Base-by-base conservation (phyloP, 2,113 vertebrate genomes). In the Gambusia affinis region DNA sequence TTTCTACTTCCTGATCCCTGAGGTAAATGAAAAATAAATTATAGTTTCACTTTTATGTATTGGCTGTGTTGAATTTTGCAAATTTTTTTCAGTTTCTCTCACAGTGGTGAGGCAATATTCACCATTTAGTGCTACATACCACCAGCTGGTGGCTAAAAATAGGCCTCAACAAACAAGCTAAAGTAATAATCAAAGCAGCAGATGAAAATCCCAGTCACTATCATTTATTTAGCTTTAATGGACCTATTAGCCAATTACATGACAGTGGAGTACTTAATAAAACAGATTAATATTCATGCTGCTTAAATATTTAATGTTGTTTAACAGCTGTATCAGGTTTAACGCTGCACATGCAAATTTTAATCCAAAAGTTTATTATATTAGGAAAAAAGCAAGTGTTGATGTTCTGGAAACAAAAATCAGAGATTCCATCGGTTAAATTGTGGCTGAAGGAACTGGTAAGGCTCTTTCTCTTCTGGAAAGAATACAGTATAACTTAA, bases 111-210 rank as follows among this genome's bases (percentile, higher is more conserved):
- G 67, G 82, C 4, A 64, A 75, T 70, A 72, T 15, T n/a, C n/a
- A n/a, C n/a, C n/a, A n/a, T n/a, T n/a, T n/a, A n/a, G n/a, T n/a
- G n/a, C n/a, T n/a, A n/a, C n/a, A n/a, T n/a, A n/a, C n/a, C n/a
- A n/a, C n/a, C n/a, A n/a, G 24, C 27, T 44, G 60, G 63, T 78
- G 51, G 67, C 81, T 86, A 80, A 80, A 88, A 88, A 86, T 88
- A 84, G 3, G 8, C 69, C 66, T 35, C 67, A 62, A n/a, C 80
- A 80, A 83, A 84, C 70, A 87, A 33, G 22, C 37, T 66, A 57
- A 63, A 70, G 68, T 64, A 68, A 70, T 75, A 57, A 76, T 69
- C 71, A 70, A 82, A 70, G 35, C 54, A 61, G 39, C 68, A 72
- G 70, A 76, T 17, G 65, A 64, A 71, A 65, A 57, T 33, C 73